Conservation (phyloP, 2,888 invertebrate species). For the Drosophila parthenogenetica region DNA sequence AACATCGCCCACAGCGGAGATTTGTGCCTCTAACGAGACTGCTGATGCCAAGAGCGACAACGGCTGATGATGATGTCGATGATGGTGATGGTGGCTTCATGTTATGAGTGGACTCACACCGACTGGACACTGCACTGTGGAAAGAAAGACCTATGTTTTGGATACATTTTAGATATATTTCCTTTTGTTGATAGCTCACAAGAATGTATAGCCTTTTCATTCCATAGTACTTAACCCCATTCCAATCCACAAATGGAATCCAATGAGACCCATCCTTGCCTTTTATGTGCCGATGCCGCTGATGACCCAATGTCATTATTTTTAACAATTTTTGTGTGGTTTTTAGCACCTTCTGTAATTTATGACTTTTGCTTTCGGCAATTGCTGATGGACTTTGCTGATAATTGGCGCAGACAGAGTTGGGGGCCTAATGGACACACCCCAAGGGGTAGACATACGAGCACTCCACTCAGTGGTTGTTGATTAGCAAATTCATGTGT, state of each 20-base stretch:
- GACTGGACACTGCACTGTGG: constrained; percentile 37
- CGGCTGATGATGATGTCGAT: constrained; percentile 22
- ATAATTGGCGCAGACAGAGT: constrained; percentile 49
- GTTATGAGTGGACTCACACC: constrained; percentile 20
- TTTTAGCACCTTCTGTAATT: constrained; percentile 77
- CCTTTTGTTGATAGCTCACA: too few relatives aligned
- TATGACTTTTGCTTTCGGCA: constrained; percentile 54
- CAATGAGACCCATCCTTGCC: constrained; percentile 24
- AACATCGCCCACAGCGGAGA: constrained; percentile 77
- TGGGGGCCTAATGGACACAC: constrained; percentile 27
- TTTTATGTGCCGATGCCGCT: constrained; percentile 44
- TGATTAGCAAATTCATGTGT: constrained; percentile 22
- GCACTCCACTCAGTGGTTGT: constrained; percentile 2
- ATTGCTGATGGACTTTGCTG: constrained; percentile 50
- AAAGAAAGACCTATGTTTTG: not conserved
- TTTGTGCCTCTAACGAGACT: constrained; percentile 74
- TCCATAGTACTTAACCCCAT: constrained; percentile 6
- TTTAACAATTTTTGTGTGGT: constrained; percentile 61
- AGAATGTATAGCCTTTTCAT: too few relatives aligned
- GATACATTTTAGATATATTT: not conserved
- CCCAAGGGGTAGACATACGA: not conserved
- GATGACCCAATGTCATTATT: constrained; percentile 67
- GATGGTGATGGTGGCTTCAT: constrained; percentile 41
- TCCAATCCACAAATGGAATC: constrained; percentile 3
- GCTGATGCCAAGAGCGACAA: constrained; percentile 21